These are phyloP conservation scores for Lasioglossum albipes DNA, from an alignment of 1,140 invertebrate genomes.

Conservation along the genomic window DNA sequence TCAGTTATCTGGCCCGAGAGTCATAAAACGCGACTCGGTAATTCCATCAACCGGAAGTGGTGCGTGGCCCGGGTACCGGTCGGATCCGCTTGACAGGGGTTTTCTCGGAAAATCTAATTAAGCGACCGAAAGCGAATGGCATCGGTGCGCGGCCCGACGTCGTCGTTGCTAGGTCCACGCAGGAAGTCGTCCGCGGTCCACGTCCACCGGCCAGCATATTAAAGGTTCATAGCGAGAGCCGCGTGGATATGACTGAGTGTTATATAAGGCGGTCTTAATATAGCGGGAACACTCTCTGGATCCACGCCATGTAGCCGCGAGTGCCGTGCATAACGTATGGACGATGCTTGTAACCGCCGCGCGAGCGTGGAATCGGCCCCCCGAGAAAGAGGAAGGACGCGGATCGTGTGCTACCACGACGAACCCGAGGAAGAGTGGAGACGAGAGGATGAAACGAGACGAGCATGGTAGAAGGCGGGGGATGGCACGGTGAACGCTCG, in stretches of 20 bases:
- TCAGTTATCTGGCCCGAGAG: too few species aligned
- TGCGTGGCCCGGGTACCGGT: background rate
- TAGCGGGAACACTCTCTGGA: slow-evolving; percentile 68
- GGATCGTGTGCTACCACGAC: too few species aligned
- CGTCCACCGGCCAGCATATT: slow-evolving; percentile 49
- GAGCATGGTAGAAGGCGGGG: too few species aligned
- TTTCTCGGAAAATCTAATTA: slow-evolving; percentile 50
- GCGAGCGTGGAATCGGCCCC: background rate
- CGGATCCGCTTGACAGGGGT: background rate
- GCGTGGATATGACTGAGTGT: slow-evolving; percentile 63
- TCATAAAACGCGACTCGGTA: too few species aligned
- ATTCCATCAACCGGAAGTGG: slow-evolving; percentile 28
- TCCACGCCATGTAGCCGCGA: slow-evolving; percentile 60
- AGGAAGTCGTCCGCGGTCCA: slow-evolving; percentile 23
- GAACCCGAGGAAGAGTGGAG: background rate
- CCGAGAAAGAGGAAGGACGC: slow-evolving; percentile 5
- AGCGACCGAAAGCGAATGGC: slow-evolving; percentile 13
- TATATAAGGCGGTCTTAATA: slow-evolving; percentile 69
- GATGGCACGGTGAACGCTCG: background rate
- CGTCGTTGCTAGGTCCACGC: background rate
- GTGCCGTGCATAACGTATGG: slow-evolving; percentile 17
- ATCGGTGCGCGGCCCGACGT: background rate
- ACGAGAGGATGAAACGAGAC: too few species aligned
- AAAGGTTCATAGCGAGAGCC: slow-evolving; percentile 51
- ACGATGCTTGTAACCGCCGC: slow-evolving; percentile 21